Evolutionary conservation across 2,797 vertebrate genomes (phyloP).

Genomic region (Diplodus puntazzo): DNA sequence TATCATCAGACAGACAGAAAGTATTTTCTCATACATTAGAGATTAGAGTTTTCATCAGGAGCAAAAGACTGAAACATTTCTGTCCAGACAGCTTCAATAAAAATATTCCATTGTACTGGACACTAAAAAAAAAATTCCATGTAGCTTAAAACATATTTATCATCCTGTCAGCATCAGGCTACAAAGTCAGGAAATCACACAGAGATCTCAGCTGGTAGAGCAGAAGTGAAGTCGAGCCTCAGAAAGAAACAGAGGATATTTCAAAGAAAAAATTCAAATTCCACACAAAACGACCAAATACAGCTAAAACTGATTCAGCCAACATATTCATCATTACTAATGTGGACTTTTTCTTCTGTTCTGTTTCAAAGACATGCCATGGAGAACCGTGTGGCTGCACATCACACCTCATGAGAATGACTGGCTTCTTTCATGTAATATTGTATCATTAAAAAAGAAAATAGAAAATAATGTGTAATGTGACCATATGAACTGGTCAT

Average conservation of each 20-base stretch:
- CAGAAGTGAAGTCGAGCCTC: background rate
- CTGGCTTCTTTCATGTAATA: no score
- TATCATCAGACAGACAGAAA: background rate
- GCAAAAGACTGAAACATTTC: background rate
- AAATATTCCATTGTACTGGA: no score
- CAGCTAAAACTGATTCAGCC: no score
- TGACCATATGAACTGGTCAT: no score
- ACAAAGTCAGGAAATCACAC: background rate
- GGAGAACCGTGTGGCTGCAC: background rate
- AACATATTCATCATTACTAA: no score
- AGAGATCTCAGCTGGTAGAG: background rate
- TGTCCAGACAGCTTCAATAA: background rate
- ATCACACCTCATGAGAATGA: no score
- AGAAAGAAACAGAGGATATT: background rate
- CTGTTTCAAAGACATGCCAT: background rate
- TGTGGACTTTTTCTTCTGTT: background rate
- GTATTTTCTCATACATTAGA: background rate
- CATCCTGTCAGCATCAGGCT: background rate
- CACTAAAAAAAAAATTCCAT: no score
- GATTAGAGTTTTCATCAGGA: background rate
- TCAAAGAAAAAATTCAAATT: background rate
- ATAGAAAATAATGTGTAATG: no score
- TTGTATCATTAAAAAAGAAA: no score
- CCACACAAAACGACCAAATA: background rate
- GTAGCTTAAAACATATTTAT: background rate